These are phyloP conservation scores for Mustela lutreola DNA, from an alignment of 2,113 vertebrate species.

Conservation along the genomic window DNA sequence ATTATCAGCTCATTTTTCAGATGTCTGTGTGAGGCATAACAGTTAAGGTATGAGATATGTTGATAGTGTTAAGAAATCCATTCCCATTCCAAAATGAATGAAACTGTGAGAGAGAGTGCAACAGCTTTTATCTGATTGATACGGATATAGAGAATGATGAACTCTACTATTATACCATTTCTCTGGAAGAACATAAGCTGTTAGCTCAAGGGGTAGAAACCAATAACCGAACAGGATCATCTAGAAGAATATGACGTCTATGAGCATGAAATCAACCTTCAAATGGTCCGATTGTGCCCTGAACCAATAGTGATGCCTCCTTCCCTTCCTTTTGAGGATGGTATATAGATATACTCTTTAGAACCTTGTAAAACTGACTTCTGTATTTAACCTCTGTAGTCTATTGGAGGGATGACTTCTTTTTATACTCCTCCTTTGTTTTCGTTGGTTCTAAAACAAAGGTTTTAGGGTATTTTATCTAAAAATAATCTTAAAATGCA, in stretches of 20 bases:
- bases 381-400: background rate
- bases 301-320: background rate
- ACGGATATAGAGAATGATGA: background rate
- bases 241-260: background rate
- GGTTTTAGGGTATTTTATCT: background rate
- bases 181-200: background rate
- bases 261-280: background rate
- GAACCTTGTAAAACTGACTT: background rate
- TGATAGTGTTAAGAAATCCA: slow-evolving; percentile 4
- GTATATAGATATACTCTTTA: background rate
- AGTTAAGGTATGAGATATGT: background rate
- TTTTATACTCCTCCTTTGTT: background rate
- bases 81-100: background rate
- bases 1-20: slow-evolving; percentile 50
- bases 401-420: background rate
- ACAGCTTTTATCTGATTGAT: slow-evolving; percentile 1
- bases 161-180: background rate
- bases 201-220: background rate
- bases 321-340: background rate
- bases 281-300: background rate
- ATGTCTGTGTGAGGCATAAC: background rate
- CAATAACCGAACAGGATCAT: background rate
- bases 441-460: background rate
- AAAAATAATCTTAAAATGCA: background rate
- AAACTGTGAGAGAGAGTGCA: background rate